These are phyloP conservation scores for Desmodus rotundus DNA, from an alignment of 2,113 vertebrate species.

Conservation along the genomic window DNA sequence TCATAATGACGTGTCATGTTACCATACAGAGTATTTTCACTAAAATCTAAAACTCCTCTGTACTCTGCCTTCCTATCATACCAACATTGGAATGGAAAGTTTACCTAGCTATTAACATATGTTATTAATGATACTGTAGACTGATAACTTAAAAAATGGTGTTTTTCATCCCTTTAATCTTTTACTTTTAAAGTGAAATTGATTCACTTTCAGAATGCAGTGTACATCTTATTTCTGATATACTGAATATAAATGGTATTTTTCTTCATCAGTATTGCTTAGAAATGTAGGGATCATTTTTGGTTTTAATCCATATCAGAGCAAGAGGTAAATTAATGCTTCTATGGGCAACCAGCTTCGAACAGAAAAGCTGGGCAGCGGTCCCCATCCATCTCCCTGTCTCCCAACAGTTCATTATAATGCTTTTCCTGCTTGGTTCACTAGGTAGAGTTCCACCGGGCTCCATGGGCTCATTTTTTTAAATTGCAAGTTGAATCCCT, in stretches of 20 bases:
- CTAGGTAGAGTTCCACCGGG: neutral
- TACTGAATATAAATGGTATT: neutral
- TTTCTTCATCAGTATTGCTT: neutral
- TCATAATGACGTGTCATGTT: neutral
- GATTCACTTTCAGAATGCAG: neutral
- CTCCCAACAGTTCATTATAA: neutral
- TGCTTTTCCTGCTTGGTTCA: neutral
- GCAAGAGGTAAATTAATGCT: neutral
- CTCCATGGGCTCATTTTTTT: neutral
- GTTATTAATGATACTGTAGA: neutral
- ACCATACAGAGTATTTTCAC: neutral
- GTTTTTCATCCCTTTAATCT: neutral
- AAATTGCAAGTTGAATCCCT: constrained; percentile 21
- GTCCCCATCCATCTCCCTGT: neutral
- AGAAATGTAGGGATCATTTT: neutral
- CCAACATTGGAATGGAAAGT: neutral
- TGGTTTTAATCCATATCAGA: neutral
- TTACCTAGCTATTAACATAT: neutral
- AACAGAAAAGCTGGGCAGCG: neutral
- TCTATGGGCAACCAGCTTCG: neutral
- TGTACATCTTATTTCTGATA: neutral
- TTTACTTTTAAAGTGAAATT: constrained; percentile 8
- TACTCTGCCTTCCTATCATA: neutral
- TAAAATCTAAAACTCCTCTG: neutral
- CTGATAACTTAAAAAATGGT: neutral